phyloP scores from a whole-genome alignment of 2,797 vertebrate genomes.

The Macropodus opercularis region DNA sequence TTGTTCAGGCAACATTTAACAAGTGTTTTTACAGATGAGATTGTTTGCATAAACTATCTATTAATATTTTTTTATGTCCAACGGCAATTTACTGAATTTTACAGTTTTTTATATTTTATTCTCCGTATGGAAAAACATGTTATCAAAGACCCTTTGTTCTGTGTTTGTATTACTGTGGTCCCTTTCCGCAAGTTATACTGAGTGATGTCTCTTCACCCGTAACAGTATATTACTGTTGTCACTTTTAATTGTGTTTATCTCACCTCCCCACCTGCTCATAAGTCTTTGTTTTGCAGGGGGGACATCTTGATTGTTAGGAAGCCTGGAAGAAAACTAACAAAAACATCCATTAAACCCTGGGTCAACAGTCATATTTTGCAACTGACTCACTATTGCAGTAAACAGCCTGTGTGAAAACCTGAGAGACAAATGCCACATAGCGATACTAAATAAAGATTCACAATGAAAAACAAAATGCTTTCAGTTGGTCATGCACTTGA shows the following conservation, averaged over 20 bases:
- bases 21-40: not conserved
- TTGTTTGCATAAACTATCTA: not conserved
- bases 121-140: not conserved
- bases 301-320: slow-evolving; percentile 63
- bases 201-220: slow-evolving; percentile 41
- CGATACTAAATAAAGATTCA: slow-evolving; percentile 58
- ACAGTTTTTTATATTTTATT: not conserved
- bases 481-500: slow-evolving; percentile 67
- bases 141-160: slow-evolving; percentile 7
- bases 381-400: slow-evolving; percentile 53
- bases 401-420: slow-evolving; percentile 51
- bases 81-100: not conserved
- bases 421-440: slow-evolving; percentile 48
- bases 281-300: slow-evolving; percentile 71
- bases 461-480: slow-evolving; percentile 35
- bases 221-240: slow-evolving; percentile 49
- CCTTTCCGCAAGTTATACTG: slow-evolving; percentile 35
- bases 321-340: slow-evolving; percentile 62
- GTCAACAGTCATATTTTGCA: slow-evolving; percentile 68
- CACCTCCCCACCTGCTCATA: slow-evolving; percentile 63
- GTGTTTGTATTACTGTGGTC: slow-evolving; percentile 5
- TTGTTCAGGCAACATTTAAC: slow-evolving; percentile 1
- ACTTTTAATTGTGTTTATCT: slow-evolving; percentile 76
- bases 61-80: not conserved
- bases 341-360: slow-evolving; percentile 58